Percentiles rank a stretch among this genome's conserved stretches.
Conservation (phyloP, 2,797 vertebrate genomes). For the Argya squamiceps region DNA sequence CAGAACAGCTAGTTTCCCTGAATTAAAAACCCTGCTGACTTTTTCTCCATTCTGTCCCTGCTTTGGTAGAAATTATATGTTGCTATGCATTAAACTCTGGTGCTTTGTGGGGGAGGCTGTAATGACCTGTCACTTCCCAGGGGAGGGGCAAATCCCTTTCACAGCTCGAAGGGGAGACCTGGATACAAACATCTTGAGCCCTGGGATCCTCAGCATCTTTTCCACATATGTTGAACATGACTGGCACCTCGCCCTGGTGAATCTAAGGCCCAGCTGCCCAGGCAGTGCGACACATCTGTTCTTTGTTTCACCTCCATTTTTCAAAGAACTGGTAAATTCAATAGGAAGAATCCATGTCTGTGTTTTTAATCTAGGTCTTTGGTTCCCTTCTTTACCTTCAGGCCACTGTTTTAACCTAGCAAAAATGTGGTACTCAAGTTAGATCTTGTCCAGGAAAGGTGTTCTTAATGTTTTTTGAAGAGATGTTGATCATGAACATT, state of each 20-base stretch:
- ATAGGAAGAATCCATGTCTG: not conserved
- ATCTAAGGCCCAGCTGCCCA: not conserved
- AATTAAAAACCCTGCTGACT: not conserved
- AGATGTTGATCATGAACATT: not conserved
- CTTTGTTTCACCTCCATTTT: not conserved
- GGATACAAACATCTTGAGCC: not conserved
- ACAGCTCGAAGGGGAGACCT: not conserved
- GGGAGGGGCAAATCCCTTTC: not conserved
- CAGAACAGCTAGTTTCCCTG: not conserved
- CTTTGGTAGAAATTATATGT: not conserved
- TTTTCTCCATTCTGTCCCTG: not conserved
- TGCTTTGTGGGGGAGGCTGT: not conserved
- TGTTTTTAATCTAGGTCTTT: not conserved
- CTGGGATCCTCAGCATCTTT: not conserved
- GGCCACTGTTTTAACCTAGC: not conserved
- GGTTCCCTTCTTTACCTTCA: not conserved
- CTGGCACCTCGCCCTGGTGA: not conserved
- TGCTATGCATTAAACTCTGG: not conserved
- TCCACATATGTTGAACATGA: rapidly evolving
- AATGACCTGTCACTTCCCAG: not conserved
- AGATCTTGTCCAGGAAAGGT: not conserved
- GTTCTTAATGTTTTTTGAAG: not conserved
- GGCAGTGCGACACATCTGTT: not conserved
- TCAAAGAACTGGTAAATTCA: not conserved
- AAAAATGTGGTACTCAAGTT: not conserved